phyloP scores from a whole-genome alignment of 2,797 vertebrate species.

The Lophotriccus pileatus region DNA sequence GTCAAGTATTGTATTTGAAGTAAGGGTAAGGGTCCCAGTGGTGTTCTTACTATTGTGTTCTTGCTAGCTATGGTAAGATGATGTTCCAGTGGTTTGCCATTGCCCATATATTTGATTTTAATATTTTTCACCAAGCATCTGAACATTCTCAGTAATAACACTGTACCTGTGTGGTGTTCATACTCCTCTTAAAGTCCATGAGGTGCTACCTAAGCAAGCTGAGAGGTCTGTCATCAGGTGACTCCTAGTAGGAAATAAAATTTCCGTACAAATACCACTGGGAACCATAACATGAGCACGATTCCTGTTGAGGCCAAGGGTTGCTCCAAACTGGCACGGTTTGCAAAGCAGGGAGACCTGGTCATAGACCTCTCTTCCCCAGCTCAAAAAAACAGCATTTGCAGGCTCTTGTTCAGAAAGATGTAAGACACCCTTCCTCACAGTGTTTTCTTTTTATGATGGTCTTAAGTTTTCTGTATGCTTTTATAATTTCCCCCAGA shows the following conservation, averaged over 20 bases:
- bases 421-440: background rate
- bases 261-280: background rate
- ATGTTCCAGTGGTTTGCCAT: background rate
- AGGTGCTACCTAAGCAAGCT: background rate
- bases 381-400: background rate
- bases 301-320: background rate
- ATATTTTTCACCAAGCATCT: background rate
- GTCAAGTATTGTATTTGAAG: background rate
- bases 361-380: background rate
- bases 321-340: background rate
- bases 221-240: background rate
- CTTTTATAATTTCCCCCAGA: conserved; percentile 5
- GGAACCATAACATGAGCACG: fast-evolving
- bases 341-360: background rate
- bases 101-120: background rate
- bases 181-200: background rate
- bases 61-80: background rate
- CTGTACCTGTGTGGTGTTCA: background rate
- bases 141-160: background rate
- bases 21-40: background rate
- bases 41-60: background rate
- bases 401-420: background rate
- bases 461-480: background rate
- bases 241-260: background rate
- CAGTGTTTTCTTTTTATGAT: background rate